phyloP scores from a whole-genome alignment of 2,888 invertebrate genomes.

The Drosophila buzzatii region DNA sequence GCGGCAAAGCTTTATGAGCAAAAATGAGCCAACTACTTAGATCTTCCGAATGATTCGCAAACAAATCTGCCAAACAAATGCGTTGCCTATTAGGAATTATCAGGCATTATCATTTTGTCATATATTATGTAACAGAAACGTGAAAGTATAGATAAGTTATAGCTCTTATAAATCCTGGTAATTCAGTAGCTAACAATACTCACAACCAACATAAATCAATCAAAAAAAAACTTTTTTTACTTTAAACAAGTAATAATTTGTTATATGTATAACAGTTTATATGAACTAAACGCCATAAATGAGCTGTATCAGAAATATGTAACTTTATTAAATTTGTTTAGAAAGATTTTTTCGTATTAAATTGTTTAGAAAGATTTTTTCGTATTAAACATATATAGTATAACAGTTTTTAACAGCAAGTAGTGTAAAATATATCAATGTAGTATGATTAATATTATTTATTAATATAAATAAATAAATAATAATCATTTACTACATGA shows the following conservation, averaged over 20 bases:
- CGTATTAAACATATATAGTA: background rate
- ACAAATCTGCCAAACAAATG: constrained; percentile 45
- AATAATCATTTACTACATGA: too few relatives aligned
- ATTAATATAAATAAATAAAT: too few relatives aligned
- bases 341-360: background rate
- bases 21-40: constrained; percentile 23
- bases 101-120: background rate
- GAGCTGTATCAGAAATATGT: too few relatives aligned
- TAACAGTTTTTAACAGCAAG: background rate
- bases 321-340: too few relatives aligned
- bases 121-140: background rate
- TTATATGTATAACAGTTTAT: background rate
- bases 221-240: background rate
- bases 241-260: background rate
- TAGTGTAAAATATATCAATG: too few relatives aligned
- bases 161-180: too few relatives aligned
- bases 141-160: background rate
- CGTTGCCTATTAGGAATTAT: constrained; percentile 9
- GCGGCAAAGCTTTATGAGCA: constrained; percentile 26
- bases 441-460: too few relatives aligned
- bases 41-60: constrained; percentile 31
- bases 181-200: too few relatives aligned
- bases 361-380: too few relatives aligned
- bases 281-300: too few relatives aligned
- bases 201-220: background rate